Conservation (phyloP, 1,140 invertebrate species). For the Sarcophaga bullata region DNA sequence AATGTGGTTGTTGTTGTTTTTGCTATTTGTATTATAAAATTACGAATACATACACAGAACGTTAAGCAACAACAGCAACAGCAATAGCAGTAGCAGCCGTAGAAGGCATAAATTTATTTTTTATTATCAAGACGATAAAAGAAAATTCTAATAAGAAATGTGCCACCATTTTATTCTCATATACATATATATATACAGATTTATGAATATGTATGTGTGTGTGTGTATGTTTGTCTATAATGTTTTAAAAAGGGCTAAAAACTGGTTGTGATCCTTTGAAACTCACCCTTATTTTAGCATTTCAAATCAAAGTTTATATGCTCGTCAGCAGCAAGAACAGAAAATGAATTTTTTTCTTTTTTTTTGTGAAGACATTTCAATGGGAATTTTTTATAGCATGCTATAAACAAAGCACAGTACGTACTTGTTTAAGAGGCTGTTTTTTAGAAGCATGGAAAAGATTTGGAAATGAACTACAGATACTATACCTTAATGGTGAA, state of each 20-base stretch:
- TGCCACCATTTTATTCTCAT: not conserved
- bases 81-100: not conserved
- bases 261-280: not conserved
- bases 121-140: conserved; percentile 16
- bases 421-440: not conserved
- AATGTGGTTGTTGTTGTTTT: too few relatives aligned
- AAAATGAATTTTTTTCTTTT: not conserved
- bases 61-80: too few relatives aligned
- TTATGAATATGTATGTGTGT: not conserved
- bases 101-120: not conserved
- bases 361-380: not conserved
- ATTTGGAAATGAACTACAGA: not conserved
- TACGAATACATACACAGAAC: too few relatives aligned
- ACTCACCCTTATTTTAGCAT: not conserved
- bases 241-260: not conserved
- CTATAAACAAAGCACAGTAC: conserved; percentile 11
- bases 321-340: not conserved
- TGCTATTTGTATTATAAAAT: too few relatives aligned
- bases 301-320: not conserved
- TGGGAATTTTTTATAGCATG: conserved; percentile 30
- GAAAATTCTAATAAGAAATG: conserved; percentile 21
- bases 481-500: conserved; percentile 20
- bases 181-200: not conserved
- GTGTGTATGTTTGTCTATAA: not conserved
- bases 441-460: not conserved